Evolutionary conservation across 2,113 vertebrate genomes (phyloP), one percentile per base, ranked within the genome.

Genomic region (Noturus placidus): DNA sequence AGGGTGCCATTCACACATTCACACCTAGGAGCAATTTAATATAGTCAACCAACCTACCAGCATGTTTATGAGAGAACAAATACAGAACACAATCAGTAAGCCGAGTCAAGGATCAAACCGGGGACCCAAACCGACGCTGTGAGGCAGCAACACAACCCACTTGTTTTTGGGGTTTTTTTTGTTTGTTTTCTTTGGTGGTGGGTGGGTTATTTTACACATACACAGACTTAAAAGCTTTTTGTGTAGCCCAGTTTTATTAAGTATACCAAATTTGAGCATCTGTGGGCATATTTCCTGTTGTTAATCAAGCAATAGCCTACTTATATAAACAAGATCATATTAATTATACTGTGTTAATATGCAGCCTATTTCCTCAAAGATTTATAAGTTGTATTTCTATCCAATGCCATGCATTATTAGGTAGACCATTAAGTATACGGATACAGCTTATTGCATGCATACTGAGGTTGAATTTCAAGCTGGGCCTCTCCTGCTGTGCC

Each of bases 291-390:
- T 81, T 17, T 81, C 25, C 65, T 70, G 50, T 35, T 81, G 33
- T 87, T 72, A 81, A 56, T 80, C 78, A 87, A 81, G 61, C 59
- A 69, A 67, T 80, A 81, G 35, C 61, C 86, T 82, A 72, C 65
- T 87, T 57, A 82, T 38, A 57, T 59, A 42, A 82, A 82, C 65
- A 82, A n/a, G 52, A 72, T 72, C 15, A 67, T 86, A 79, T 86
- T 65, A 86, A 79, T 79, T 67, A 86, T 65, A 52, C 20, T 69
- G n/a, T 38, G 42, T 30, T 78, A 67, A 83, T 27, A 63, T 70
- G 52, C 17, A 72, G n/a, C 42, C 83, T 33, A 7, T 67, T 84
- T 15, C 56, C 56, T 82, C 35, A 42, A 82, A 61, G 82, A 30
- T 35, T 50, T 70, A 46, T 30, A 67, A 54, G 25, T 84, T 70